phyloP scores from a whole-genome alignment of 1,140 invertebrate species.

The Colletes latitarsis region DNA sequence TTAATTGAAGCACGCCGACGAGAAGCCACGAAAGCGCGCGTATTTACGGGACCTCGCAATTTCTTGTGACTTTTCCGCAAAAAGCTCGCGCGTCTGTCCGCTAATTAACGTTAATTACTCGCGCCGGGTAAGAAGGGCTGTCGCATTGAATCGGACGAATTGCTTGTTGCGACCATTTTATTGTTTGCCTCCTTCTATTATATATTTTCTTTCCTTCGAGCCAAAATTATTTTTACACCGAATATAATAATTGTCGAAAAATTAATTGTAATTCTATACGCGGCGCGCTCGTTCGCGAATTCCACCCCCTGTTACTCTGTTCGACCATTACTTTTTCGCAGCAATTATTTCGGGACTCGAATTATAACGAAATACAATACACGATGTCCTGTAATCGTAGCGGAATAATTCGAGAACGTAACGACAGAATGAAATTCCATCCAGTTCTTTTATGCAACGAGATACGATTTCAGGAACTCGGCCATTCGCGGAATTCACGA shows the following conservation, averaged over 20 bases:
- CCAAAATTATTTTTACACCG: not conserved
- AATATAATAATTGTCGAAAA: not conserved
- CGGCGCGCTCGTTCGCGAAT: too few species aligned
- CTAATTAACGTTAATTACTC: conserved; percentile 44
- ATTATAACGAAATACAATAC: too few species aligned
- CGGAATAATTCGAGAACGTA: too few species aligned
- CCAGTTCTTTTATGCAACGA: too few species aligned
- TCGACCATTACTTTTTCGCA: too few species aligned
- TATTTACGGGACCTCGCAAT: conserved; percentile 1
- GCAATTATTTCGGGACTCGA: not conserved
- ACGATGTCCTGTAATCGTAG: too few species aligned
- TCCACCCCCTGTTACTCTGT: too few species aligned
- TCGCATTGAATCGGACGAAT: not conserved
- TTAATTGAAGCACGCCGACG: conserved; percentile 45
- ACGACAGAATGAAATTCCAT: too few species aligned
- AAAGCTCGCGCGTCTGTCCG: not conserved
- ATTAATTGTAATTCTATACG: not conserved
- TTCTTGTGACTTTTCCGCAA: conserved; percentile 12
- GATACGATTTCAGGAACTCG: too few species aligned
- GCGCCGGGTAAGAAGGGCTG: not conserved
- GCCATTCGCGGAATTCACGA: too few species aligned
- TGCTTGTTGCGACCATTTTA: not conserved
- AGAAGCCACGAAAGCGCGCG: conserved; percentile 1
- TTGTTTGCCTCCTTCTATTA: not conserved
- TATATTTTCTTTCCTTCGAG: not conserved